Conservation (phyloP, 2,888 invertebrate species). For the Oscheius myriophilus region DNA sequence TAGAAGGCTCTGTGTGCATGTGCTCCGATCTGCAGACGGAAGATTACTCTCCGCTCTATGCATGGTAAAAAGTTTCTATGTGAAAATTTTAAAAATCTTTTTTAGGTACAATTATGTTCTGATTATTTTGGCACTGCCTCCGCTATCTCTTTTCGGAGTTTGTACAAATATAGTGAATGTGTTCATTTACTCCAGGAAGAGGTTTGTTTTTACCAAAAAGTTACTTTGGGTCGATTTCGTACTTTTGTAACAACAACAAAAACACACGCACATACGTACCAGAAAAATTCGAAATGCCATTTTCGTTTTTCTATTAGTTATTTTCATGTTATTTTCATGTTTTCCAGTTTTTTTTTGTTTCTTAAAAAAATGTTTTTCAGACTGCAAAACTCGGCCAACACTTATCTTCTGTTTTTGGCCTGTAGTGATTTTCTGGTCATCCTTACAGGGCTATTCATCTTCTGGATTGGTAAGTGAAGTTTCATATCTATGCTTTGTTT, state of each 20-base stretch:
- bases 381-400: conserved; percentile 63
- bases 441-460: conserved; percentile 69
- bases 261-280: too few relatives aligned
- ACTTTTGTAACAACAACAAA: too few relatives aligned
- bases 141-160: conserved; percentile 69
- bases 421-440: conserved; percentile 70
- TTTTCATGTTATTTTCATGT: not conserved
- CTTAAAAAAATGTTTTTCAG: conserved; percentile 17
- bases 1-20: conserved; percentile 49
- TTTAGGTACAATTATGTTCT: conserved; percentile 56
- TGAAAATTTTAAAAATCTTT: not conserved
- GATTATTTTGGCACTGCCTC: conserved; percentile 66
- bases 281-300: too few relatives aligned
- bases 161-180: conserved; percentile 69
- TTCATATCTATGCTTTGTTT: too few relatives aligned
- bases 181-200: conserved; percentile 65
- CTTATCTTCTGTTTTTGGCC: conserved; percentile 68
- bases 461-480: conserved; percentile 64
- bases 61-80: conserved; percentile 49
- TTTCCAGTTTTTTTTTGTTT: too few relatives aligned
- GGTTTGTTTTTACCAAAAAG: conserved; percentile 33
- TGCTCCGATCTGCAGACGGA: conserved; percentile 68
- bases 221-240: too few relatives aligned
- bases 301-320: too few relatives aligned
- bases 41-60: conserved; percentile 68